Evolutionary conservation across 2,797 vertebrate species (phyloP).

Genomic region (Labroides dimidiatus): DNA sequence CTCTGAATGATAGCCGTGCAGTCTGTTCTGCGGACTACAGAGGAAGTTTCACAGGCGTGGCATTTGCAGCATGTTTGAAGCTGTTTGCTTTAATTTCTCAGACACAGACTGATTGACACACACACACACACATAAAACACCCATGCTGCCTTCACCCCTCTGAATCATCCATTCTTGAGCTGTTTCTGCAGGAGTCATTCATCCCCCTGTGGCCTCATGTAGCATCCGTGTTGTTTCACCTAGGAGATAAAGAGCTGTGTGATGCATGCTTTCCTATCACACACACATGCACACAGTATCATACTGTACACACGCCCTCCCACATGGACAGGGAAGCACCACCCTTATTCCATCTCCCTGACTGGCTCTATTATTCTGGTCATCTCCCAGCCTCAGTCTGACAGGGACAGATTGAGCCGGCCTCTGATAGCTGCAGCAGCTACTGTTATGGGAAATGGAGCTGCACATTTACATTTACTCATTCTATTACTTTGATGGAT

Average conservation of each 20-base stretch:
- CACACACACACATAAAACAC: conserved; percentile 2
- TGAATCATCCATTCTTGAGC: not conserved
- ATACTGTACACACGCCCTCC: conserved; percentile 29
- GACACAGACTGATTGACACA: not conserved
- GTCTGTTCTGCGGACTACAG: conserved; percentile 21
- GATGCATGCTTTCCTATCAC: conserved; percentile 38
- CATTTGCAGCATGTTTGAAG: conserved; percentile 63
- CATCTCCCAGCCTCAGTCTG: conserved; percentile 42
- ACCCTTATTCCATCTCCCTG: conserved; percentile 56
- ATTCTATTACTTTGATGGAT: conserved; percentile 79
- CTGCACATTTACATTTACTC: conserved; percentile 79
- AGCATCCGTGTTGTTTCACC: conserved; percentile 44
- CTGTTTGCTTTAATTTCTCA: conserved; percentile 44
- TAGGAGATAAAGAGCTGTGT: conserved; percentile 59
- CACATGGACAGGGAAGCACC: conserved; percentile 38
- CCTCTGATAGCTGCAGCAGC: conserved; percentile 62
- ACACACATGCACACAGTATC: conserved; percentile 20
- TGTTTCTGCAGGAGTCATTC: conserved; percentile 10
- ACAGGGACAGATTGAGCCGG: conserved; percentile 68
- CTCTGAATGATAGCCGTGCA: conserved; percentile 39
- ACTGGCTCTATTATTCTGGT: conserved; percentile 56
- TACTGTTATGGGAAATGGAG: conserved; percentile 75
- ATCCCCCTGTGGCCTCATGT: conserved; percentile 11
- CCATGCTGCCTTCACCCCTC: conserved; percentile 5
- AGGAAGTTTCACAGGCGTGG: conserved; percentile 37